Evolutionary conservation across 2,888 invertebrate species (phyloP).

Genomic region (Branchellion lobata): DNA sequence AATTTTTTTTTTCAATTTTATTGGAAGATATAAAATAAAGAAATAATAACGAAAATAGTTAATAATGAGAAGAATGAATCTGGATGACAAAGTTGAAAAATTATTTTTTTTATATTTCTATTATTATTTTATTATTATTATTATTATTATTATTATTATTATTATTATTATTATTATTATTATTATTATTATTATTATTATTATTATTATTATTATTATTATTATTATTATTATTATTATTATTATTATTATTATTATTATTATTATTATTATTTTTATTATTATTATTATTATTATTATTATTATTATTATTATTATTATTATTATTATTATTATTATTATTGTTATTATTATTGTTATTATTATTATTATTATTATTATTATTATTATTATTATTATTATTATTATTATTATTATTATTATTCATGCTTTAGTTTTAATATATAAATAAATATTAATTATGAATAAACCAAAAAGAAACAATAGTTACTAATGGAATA

Average conservation of each 20-base stretch:
- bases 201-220: background rate
- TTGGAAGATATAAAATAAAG: too few relatives aligned
- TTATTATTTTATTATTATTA: background rate
- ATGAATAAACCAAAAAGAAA: too few relatives aligned
- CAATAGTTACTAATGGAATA: too few relatives aligned
- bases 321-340: background rate
- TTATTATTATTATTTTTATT: background rate
- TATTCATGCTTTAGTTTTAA: too few relatives aligned
- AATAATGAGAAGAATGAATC: too few relatives aligned
- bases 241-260: background rate
- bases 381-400: background rate
- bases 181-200: background rate
- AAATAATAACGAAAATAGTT: too few relatives aligned
- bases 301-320: background rate
- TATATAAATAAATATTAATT: too few relatives aligned
- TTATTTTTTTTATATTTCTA: background rate
- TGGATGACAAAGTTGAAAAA: too few relatives aligned
- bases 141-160: background rate
- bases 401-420: conserved; percentile 89
- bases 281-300: background rate
- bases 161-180: background rate
- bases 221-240: background rate
- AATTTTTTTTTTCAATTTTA: background rate
- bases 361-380: background rate
- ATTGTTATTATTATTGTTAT: background rate